Conservation (phyloP, 2,888 invertebrate species). For the Cartodere bifasciata region DNA sequence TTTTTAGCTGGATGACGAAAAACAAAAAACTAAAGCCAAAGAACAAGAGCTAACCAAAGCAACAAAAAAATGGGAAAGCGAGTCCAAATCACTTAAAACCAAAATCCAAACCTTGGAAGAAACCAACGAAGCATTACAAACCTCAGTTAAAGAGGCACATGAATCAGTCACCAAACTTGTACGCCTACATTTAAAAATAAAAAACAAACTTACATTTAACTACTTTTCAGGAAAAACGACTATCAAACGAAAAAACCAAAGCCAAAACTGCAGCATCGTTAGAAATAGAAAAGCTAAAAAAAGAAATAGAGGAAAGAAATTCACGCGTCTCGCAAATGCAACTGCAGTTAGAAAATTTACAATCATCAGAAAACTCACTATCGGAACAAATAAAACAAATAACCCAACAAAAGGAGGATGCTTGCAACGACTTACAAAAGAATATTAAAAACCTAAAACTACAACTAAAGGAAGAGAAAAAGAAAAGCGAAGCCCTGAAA, state of each 20-base stretch:
- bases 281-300: slow-evolving; percentile 27
- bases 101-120: slow-evolving; percentile 43
- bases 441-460: slow-evolving; percentile 34
- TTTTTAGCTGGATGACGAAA: slow-evolving; percentile 30
- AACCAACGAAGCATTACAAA: slow-evolving; percentile 7
- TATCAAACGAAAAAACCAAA: slow-evolving; percentile 38
- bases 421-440: slow-evolving; percentile 50
- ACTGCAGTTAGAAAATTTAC: slow-evolving; percentile 28
- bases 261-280: slow-evolving; percentile 22
- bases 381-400: slow-evolving; percentile 46
- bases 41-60: slow-evolving; percentile 39
- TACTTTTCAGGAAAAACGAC: slow-evolving; percentile 33
- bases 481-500: slow-evolving; percentile 27
- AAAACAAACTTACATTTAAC: slow-evolving; percentile 46
- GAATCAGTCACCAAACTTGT: slow-evolving; percentile 38
- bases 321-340: slow-evolving; percentile 25
- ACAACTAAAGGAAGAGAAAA: slow-evolving; percentile 32
- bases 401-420: slow-evolving; percentile 48
- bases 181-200: slow-evolving; percentile 44
- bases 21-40: slow-evolving; percentile 24
- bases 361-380: slow-evolving; percentile 22
- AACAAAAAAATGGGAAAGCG: slow-evolving; percentile 38
- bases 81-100: slow-evolving; percentile 35
- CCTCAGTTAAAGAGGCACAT: slow-evolving; percentile 6
- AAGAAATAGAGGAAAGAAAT: slow-evolving; percentile 26